Conservation (phyloP, 2,888 invertebrate species). For the Bellardia bayeri region DNA sequence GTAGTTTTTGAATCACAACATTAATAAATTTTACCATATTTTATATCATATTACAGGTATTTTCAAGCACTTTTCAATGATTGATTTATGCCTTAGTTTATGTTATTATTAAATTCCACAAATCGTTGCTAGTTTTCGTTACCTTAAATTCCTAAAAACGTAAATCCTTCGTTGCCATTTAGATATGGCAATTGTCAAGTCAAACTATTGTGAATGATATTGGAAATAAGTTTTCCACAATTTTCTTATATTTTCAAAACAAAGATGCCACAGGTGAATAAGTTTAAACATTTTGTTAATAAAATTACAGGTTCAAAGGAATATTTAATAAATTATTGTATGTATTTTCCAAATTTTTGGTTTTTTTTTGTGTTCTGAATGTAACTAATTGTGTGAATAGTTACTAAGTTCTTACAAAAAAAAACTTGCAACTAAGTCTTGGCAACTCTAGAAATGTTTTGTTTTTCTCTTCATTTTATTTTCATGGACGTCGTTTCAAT, state of each 20-base stretch:
- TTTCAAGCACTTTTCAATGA: too few species aligned
- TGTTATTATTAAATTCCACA: too few species aligned
- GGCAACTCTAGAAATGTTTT: slow-evolving; percentile 60
- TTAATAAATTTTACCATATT: too few species aligned
- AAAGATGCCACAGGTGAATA: slow-evolving; percentile 7
- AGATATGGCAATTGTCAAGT: background rate
- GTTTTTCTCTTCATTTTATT: slow-evolving; percentile 4
- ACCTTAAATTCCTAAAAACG: too few species aligned
- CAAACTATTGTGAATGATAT: slow-evolving; percentile 33
- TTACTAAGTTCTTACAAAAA: background rate
- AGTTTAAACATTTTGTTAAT: background rate
- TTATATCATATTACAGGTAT: too few species aligned
- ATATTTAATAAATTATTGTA: background rate
- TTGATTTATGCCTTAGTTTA: too few species aligned
- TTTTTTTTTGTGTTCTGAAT: background rate
- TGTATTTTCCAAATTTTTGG: background rate
- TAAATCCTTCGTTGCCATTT: too few species aligned
- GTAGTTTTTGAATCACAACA: too few species aligned
- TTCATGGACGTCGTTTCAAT: slow-evolving; percentile 57
- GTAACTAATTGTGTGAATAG: background rate
- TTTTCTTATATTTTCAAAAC: background rate
- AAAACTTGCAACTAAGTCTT: background rate
- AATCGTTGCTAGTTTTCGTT: too few species aligned
- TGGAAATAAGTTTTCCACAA: slow-evolving; percentile 15
- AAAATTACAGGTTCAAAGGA: background rate